Base-by-base conservation (phyloP, 2,888 invertebrate genomes). In the Amaurobius ferox region DNA sequence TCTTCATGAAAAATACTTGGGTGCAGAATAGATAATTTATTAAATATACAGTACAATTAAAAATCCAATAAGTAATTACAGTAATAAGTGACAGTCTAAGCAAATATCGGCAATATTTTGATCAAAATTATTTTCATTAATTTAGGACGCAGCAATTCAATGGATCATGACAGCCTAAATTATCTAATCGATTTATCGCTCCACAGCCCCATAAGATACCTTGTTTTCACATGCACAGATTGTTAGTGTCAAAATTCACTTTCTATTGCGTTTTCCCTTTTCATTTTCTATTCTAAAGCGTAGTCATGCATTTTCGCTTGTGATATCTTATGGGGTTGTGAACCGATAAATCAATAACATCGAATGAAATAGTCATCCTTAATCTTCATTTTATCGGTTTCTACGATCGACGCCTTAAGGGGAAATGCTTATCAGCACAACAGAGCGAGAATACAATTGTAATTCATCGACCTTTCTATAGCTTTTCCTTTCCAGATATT, bases 321-420 rank as follows among this genome's bases (percentile, higher is more conserved):
- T 23, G 19, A 23, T 71, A 29, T 39, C n/a, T n/a, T n/a, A 39
- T 55, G 55, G n/a, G 55, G 48, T 32, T 26, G 62, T 23, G 19
- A n/a, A 16, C 66, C 83, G 72, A 85, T 85, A 85, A 77, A 85
- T 85, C 83, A 72, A 85, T 77, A n/a, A 70, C 71, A 85, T 78
- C 77, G 77, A 71, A 85, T 77, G 71, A 77, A 85, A 85, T 85
- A 85, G 77, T 85, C 83, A 85, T 85, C 83, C 78, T 85, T 85
- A 77, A 85, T 78, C 77, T 77, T 85, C 77, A 85, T 72, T 72
- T 77, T 77, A 85, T 85, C 83, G 77, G 77, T 30, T 40, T 7
- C 55, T 85, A 72, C 72, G 83, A 85, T 85, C 79, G 66, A 3
- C 13, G 62, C 67, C 61, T 19, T 28, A 1, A 26, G 13, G 68